A percentile compares a stretch with the other conserved stretches of the same genome.
These are phyloP conservation scores for Drosophila grimshawi DNA, from an alignment of 1,140 invertebrate genomes.

Conservation along the genomic window DNA sequence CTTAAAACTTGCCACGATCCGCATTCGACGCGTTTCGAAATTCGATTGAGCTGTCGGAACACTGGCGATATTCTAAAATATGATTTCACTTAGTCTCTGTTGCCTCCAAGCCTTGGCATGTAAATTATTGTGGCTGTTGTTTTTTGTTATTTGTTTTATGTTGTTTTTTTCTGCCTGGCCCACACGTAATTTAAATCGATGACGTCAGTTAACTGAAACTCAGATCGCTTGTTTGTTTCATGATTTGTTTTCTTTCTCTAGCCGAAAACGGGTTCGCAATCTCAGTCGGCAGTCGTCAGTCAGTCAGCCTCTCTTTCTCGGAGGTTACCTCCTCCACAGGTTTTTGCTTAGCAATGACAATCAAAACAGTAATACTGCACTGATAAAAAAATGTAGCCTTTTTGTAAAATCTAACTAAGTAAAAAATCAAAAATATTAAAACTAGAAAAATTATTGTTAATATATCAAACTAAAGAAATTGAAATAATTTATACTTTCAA, in stretches of 20 bases:
- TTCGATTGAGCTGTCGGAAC: slow-evolving; percentile 57
- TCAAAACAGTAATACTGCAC: slow-evolving; percentile 34
- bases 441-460: no score
- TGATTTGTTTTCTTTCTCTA: slow-evolving; percentile 52
- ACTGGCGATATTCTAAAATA: slow-evolving; percentile 73
- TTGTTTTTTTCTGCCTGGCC: slow-evolving; percentile 30
- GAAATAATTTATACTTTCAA: no score
- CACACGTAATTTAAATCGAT: slow-evolving; percentile 64
- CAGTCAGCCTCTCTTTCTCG: background rate
- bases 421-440: no score
- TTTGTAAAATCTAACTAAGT: no score
- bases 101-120: slow-evolving; percentile 58
- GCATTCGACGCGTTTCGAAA: slow-evolving; percentile 50
- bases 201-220: slow-evolving; percentile 41
- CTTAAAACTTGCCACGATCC: slow-evolving; percentile 21
- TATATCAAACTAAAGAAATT: no score
- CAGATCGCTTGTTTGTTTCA: slow-evolving; percentile 1
- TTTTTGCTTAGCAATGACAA: slow-evolving; percentile 29
- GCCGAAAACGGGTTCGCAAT: slow-evolving; percentile 55
- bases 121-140: slow-evolving; percentile 69
- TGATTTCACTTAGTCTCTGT: slow-evolving; percentile 64
- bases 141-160: slow-evolving; percentile 27
- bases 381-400: background rate
- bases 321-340: slow-evolving; percentile 61
- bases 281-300: slow-evolving; percentile 8